Evolutionary conservation across 2,797 vertebrate genomes (phyloP).

Genomic region (Garrulus glandarius): DNA sequence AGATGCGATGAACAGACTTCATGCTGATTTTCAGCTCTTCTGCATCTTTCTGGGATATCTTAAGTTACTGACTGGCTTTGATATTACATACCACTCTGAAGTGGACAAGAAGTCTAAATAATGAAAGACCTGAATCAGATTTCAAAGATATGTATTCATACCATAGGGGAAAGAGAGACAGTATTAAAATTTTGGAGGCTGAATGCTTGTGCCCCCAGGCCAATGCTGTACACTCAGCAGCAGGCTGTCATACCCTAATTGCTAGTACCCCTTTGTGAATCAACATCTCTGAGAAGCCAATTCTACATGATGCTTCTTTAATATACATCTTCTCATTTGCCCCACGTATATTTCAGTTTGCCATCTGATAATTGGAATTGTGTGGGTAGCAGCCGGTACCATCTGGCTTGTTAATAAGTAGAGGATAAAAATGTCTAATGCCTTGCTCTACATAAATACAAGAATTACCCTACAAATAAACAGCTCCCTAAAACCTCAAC

Average conservation of each 20-base stretch:
- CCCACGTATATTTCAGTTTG: slow-evolving; percentile 68
- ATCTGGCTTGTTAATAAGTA: slow-evolving; percentile 71
- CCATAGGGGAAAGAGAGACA: neutral
- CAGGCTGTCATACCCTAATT: slow-evolving; percentile 57
- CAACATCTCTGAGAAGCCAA: slow-evolving; percentile 53
- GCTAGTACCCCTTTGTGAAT: slow-evolving; percentile 50
- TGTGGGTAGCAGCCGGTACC: slow-evolving; percentile 67
- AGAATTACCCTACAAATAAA: slow-evolving; percentile 67
- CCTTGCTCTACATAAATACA: slow-evolving; percentile 68
- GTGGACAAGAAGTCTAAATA: neutral
- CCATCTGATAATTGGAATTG: slow-evolving; percentile 71
- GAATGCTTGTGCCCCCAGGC: neutral
- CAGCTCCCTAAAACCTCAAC: slow-evolving; percentile 53
- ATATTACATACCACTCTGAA: neutral
- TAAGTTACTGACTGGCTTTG: neutral
- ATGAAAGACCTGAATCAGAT: neutral
- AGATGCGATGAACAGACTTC: neutral
- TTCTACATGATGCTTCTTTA: slow-evolving; percentile 52
- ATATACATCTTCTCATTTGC: slow-evolving; percentile 67
- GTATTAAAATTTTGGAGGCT: slow-evolving; percentile 15
- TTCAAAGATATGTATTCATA: neutral
- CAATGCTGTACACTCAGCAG: neutral
- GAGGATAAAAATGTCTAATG: slow-evolving; percentile 71
- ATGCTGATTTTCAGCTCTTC: neutral
- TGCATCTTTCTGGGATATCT: neutral